Percentiles rank a stretch among this genome's conserved stretches.
These are phyloP conservation scores for Acrobeloides nanus DNA, from an alignment of 2,888 invertebrate species.

Conservation along the genomic window DNA sequence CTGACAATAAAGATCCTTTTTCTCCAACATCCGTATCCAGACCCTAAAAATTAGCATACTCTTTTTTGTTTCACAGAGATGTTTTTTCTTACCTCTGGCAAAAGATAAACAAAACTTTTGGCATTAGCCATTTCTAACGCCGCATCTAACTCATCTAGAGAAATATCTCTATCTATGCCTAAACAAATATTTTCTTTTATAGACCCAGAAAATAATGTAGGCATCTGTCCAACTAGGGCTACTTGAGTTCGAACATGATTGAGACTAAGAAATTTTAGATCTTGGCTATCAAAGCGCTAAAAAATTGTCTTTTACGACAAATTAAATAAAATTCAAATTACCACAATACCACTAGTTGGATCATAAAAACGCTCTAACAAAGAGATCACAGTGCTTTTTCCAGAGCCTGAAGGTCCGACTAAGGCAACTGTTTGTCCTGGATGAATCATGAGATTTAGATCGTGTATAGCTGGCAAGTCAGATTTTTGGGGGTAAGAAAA, in stretches of 20 bases:
- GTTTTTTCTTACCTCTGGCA: too few species aligned
- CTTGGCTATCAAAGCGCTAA: slow-evolving; percentile 20
- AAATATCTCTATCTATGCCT: slow-evolving; percentile 16
- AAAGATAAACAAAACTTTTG: slow-evolving; percentile 15
- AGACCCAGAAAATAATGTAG: slow-evolving; percentile 31
- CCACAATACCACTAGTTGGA: slow-evolving; percentile 61
- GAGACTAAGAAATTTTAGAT: slow-evolving; percentile 12
- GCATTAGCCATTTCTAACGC: slow-evolving; percentile 23
- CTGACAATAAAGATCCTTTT: slow-evolving; percentile 15
- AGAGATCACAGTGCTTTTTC: slow-evolving; percentile 78
- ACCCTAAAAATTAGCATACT: too few species aligned
- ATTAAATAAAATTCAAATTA: slow-evolving; percentile 6
- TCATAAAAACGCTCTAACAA: slow-evolving; percentile 77
- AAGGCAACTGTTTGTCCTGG: slow-evolving; percentile 53
- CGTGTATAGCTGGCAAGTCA: slow-evolving; percentile 41
- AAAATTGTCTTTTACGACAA: background rate
- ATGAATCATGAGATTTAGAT: slow-evolving; percentile 47
- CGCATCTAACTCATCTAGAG: slow-evolving; percentile 19
- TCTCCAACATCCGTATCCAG: too few species aligned
- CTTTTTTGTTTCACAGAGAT: too few species aligned
- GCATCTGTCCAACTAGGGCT: slow-evolving; percentile 37
- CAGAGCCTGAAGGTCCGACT: slow-evolving; percentile 72
- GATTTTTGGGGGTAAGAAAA: slow-evolving; percentile 55
- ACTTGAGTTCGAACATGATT: slow-evolving; percentile 28
- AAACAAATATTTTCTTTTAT: slow-evolving; percentile 29